Evolutionary conservation across 2,113 vertebrate genomes (phyloP).

Genomic region (Phocoena phocoena): DNA sequence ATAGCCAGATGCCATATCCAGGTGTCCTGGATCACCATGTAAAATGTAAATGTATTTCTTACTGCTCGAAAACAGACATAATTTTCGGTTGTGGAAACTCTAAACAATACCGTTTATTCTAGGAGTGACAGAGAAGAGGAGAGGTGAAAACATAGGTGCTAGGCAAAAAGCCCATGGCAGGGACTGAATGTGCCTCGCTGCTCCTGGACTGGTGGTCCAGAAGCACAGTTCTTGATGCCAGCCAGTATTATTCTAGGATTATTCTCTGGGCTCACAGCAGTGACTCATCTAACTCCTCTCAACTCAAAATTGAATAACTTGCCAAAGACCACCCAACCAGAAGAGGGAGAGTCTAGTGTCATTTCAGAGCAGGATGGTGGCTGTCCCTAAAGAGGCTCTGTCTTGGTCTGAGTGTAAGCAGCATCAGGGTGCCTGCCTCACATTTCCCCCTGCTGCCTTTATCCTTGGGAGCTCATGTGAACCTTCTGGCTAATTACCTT

Average conservation of each 20-base stretch:
- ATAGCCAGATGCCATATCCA: no score
- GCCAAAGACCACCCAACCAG: not conserved
- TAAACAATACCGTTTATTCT: not conserved
- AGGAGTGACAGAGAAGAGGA: not conserved
- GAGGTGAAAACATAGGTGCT: not conserved
- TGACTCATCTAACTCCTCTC: not conserved
- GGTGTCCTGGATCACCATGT: not conserved
- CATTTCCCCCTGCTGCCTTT: rapidly evolving
- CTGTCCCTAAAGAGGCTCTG: not conserved
- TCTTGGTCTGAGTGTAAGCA: not conserved
- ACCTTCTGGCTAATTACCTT: not conserved
- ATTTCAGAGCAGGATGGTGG: not conserved
- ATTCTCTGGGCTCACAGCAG: not conserved
- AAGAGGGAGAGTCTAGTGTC: not conserved
- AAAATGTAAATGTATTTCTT: not conserved
- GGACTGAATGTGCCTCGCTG: not conserved
- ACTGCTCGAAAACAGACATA: not conserved
- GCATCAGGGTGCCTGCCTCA: not conserved
- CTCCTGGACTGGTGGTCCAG: not conserved
- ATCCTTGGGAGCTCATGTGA: not conserved
- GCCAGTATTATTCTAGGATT: not conserved
- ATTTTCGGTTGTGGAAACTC: not conserved
- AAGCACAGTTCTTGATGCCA: not conserved
- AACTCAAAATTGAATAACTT: not conserved
- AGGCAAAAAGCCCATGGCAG: not conserved